Evolutionary conservation across 2,113 vertebrate genomes (phyloP), one percentile per base, ranked within the genome.

Genomic region (Boulengeromyrus knoepffleri): DNA sequence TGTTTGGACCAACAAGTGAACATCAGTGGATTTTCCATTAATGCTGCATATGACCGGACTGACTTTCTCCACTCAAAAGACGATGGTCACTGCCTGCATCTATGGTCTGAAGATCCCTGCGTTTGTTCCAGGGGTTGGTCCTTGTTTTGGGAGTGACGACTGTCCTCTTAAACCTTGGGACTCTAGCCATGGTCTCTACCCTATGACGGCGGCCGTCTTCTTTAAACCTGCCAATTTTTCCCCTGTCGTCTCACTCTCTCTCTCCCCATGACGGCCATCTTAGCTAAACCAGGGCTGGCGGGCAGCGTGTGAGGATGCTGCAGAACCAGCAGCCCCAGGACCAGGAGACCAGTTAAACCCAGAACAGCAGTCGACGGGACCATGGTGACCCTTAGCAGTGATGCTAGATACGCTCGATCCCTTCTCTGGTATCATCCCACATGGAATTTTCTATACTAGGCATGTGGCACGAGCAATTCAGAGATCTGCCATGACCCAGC

Each of bases 1-100:
- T 91, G 91, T 93, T 50, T 91, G 15, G 36, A 42, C 13, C 36
- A 39, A 42, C 13, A 3, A 12, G 36, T 80, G 74, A 42, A 42
- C 74, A 42, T 42, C 17, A 2, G 74, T 6, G 74, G 36, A 15
- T 80, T 19, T 80, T 80, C 36, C 36, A 0, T 39, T 42, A 42
- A 42, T 80, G 36, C 74, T 80, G 74, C 15, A 3, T 70, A 70
- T 27, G n/a, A 13, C 8, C n/a, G 3, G 27, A 70, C n/a, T 8
- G 62, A 66, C n/a, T 31, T 70, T 13, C 62, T 70, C 27, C 27
- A 3, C 62, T 70, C n/a, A 12, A 66, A 66, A 66, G n/a, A 27
- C 9, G 58, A 10, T 31, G 62, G n/a, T 31, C 62, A 70, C n/a
- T 70, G 62, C 62, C 62, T 70, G 27, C 62, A 31, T 70, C n/a